phyloP scores from a whole-genome alignment of 2,113 vertebrate genomes.

The Potamarius usumacintae region DNA sequence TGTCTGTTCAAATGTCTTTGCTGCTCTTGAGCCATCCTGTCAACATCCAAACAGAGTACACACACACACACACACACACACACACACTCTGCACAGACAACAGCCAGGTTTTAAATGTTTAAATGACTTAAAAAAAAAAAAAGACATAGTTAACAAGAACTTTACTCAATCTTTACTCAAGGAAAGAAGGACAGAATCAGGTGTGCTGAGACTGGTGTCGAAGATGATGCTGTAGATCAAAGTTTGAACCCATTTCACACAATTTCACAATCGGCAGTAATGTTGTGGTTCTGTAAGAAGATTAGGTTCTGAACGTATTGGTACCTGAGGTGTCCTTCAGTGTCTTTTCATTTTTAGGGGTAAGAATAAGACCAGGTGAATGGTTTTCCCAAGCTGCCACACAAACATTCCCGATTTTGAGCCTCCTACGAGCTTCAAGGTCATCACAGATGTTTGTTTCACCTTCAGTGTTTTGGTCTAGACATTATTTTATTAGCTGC shows the following conservation, averaged over 20 bases:
- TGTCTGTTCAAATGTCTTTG: background rate
- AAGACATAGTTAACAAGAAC: background rate
- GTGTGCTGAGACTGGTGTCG: background rate
- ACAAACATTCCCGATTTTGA: background rate
- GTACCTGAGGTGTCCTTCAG: background rate
- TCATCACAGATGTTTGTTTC: background rate
- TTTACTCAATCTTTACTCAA: background rate
- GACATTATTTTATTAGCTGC: slow-evolving; percentile 69
- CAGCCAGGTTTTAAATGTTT: background rate
- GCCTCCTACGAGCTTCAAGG: background rate
- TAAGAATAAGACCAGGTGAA: background rate
- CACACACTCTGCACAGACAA: too few relatives aligned
- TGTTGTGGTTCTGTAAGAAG: background rate
- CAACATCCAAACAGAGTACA: background rate
- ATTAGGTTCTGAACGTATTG: background rate
- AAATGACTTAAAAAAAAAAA: background rate
- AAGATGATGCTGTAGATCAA: background rate
- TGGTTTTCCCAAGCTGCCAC: background rate
- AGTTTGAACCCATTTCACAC: background rate
- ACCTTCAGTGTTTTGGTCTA: slow-evolving; percentile 42
- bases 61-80: too few relatives aligned
- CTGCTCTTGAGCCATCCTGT: background rate
- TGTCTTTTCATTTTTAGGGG: too few relatives aligned
- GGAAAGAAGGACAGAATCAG: background rate
- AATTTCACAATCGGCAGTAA: background rate